Conservation (phyloP, 2,888 invertebrate genomes). For the Fabriciana adippe region DNA sequence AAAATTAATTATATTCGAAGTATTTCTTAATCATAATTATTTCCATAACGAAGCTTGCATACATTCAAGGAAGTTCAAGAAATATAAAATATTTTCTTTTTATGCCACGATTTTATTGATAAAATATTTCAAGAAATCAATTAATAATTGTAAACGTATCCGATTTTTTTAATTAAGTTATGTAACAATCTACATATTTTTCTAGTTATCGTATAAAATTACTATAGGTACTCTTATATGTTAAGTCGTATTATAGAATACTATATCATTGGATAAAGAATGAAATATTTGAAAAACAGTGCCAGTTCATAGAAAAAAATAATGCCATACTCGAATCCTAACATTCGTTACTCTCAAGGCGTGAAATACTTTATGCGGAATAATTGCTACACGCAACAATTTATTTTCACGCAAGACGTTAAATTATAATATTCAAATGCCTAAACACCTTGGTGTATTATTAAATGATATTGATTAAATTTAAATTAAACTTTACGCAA, state of each 20-base stretch:
- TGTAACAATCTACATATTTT: too few relatives aligned
- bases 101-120: too few relatives aligned
- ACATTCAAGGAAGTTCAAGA: too few relatives aligned
- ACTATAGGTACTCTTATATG: neutral
- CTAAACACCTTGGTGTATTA: slow-evolving; percentile 10
- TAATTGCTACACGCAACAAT: neutral
- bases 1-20: too few relatives aligned
- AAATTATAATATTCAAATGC: slow-evolving; percentile 20
- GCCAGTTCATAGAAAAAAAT: slow-evolving; percentile 6
- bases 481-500: slow-evolving; percentile 21
- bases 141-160: too few relatives aligned
- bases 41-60: too few relatives aligned
- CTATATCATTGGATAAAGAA: neutral
- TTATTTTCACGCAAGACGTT: slow-evolving; percentile 18
- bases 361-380: slow-evolving; percentile 19
- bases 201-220: neutral
- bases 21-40: too few relatives aligned
- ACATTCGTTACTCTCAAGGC: slow-evolving; percentile 15
- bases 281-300: slow-evolving; percentile 10
- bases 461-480: slow-evolving; percentile 20
- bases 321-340: slow-evolving; percentile 6
- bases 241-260: neutral
- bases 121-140: too few relatives aligned
- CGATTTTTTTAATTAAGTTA: too few relatives aligned
- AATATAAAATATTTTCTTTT: too few relatives aligned